phyloP scores from a whole-genome alignment of 92 coral and sea anemone species.

The Chrysogorgia sp. region DNA sequence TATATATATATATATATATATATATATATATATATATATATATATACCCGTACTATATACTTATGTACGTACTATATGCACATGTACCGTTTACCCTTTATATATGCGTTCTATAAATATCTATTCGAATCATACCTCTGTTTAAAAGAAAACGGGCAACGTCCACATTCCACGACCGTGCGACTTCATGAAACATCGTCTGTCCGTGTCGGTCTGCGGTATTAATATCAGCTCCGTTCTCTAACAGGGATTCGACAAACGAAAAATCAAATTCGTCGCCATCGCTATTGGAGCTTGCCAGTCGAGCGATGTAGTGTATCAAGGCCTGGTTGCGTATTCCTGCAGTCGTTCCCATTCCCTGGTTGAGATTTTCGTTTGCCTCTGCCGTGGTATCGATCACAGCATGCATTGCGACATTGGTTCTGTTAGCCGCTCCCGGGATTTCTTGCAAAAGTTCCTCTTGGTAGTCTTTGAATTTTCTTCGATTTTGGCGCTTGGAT shows the following conservation, averaged over 20 bases:
- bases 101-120: too few relatives aligned
- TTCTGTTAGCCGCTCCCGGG: slow-evolving; percentile 28
- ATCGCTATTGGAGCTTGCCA: slow-evolving; percentile 42
- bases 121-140: slow-evolving; percentile 35
- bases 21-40: too few relatives aligned
- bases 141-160: slow-evolving; percentile 37
- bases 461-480: slow-evolving; percentile 39
- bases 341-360: slow-evolving; percentile 33
- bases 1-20: too few relatives aligned
- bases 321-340: slow-evolving; percentile 42
- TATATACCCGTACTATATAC: too few relatives aligned
- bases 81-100: too few relatives aligned
- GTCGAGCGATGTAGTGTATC: slow-evolving; percentile 46
- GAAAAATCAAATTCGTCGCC: slow-evolving; percentile 42
- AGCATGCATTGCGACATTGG: slow-evolving; percentile 46
- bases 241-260: slow-evolving; percentile 32
- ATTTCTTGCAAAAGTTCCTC: slow-evolving; percentile 35
- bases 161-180: slow-evolving; percentile 44
- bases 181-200: slow-evolving; percentile 45
- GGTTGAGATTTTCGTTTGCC: slow-evolving; percentile 18
- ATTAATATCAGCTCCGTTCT: slow-evolving; percentile 43
- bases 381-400: slow-evolving; percentile 31
- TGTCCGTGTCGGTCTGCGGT: slow-evolving; percentile 39
- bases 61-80: too few relatives aligned
- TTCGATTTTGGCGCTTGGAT: slow-evolving; percentile 39